phyloP scores from a whole-genome alignment of 2,888 invertebrate genomes.

The Tetanocera ferruginea region DNA sequence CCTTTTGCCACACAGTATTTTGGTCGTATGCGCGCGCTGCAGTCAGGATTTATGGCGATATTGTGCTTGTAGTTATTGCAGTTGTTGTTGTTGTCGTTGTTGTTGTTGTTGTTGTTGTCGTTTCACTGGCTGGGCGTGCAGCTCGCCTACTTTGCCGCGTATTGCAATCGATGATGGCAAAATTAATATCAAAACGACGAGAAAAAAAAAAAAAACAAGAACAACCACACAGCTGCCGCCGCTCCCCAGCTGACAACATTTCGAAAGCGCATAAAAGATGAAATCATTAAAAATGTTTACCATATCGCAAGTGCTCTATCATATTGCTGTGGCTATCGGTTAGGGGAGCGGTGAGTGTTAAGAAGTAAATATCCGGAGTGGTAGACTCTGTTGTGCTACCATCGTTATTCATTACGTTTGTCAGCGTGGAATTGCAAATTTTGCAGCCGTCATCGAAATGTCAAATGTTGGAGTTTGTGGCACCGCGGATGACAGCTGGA shows the following conservation, averaged over 20 bases:
- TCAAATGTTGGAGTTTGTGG: slow-evolving; percentile 30
- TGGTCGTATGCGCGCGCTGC: slow-evolving; percentile 20
- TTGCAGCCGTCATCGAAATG: slow-evolving; percentile 41
- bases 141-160: slow-evolving; percentile 42
- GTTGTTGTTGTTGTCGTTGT: neutral
- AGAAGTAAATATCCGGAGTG: neutral
- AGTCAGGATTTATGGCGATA: slow-evolving; percentile 25
- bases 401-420: slow-evolving; percentile 22
- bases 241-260: slow-evolving; percentile 46
- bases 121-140: slow-evolving; percentile 1
- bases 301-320: slow-evolving; percentile 12
- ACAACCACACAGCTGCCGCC: slow-evolving; percentile 47
- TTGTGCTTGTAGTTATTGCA: neutral
- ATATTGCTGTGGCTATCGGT: neutral
- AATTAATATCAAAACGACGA: neutral
- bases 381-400: neutral
- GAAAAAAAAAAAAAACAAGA: slow-evolving; percentile 34
- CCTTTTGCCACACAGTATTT: slow-evolving; percentile 41
- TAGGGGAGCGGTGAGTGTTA: neutral
- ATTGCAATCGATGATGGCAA: slow-evolving; percentile 21
- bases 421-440: slow-evolving; percentile 19
- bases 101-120: neutral
- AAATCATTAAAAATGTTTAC: slow-evolving; percentile 60
- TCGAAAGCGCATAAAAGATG: slow-evolving; percentile 64
- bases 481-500: neutral